Conservation (phyloP, 1,140 invertebrate genomes). For the Drosophila equinoxialis region DNA sequence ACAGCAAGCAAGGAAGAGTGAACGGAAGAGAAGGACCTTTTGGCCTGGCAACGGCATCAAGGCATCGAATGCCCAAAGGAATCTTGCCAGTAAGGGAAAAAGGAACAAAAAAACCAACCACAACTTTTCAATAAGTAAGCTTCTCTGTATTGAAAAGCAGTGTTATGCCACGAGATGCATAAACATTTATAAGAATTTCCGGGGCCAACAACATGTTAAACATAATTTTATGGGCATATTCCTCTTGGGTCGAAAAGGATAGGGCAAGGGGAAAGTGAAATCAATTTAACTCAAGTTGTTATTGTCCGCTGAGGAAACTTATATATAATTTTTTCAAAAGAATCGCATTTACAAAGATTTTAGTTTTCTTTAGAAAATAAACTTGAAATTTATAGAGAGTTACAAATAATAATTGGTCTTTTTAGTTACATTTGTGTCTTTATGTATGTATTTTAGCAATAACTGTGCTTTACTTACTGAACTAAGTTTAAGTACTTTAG, state of each 20-base stretch:
- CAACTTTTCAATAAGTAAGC: slow-evolving; percentile 77
- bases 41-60: slow-evolving; percentile 26
- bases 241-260: neutral
- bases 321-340: slow-evolving; percentile 41
- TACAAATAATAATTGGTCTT: neutral
- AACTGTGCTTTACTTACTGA: no score
- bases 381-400: neutral
- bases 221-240: slow-evolving; percentile 61
- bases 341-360: slow-evolving; percentile 2
- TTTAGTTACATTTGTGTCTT: neutral
- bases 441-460: neutral
- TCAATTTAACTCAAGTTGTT: slow-evolving; percentile 35
- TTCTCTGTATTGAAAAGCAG: slow-evolving; percentile 43
- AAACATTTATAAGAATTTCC: slow-evolving; percentile 72
- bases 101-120: neutral
- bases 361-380: neutral
- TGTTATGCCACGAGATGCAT: slow-evolving; percentile 67
- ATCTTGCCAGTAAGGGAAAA: slow-evolving; percentile 37
- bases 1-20: neutral
- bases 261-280: slow-evolving; percentile 35
- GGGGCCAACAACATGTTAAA: slow-evolving; percentile 58
- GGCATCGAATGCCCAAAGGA: slow-evolving; percentile 71
- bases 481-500: no score
- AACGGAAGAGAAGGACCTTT: neutral
- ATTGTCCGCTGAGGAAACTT: slow-evolving; percentile 26